These are phyloP conservation scores for Ichneumoninae sp. DNA, from an alignment of 2,888 invertebrate genomes.

Conservation along the genomic window DNA sequence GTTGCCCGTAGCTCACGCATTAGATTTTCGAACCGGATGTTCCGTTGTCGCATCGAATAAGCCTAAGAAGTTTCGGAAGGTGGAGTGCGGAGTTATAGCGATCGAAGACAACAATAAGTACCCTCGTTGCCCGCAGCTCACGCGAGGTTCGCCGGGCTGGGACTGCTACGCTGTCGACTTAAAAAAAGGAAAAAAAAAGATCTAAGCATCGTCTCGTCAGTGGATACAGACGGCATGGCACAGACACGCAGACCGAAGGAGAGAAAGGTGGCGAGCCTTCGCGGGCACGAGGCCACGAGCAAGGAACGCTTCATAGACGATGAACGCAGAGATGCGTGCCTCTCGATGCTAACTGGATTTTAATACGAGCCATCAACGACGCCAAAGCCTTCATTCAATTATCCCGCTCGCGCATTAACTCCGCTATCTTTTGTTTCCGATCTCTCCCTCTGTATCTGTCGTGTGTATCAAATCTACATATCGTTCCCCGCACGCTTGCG, in stretches of 20 bases:
- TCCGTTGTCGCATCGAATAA: not conserved
- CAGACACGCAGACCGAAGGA: constrained; percentile 4
- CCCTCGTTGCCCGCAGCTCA: not conserved
- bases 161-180: not conserved
- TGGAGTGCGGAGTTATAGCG: not conserved
- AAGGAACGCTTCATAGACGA: constrained; percentile 12
- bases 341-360: constrained; percentile 61
- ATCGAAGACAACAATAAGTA: constrained; percentile 6
- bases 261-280: not conserved
- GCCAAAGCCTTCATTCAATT: constrained; percentile 63
- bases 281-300: constrained; percentile 6
- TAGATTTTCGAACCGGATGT: not conserved
- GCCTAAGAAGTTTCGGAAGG: not conserved
- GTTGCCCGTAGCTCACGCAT: not conserved
- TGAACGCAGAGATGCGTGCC: constrained; percentile 25
- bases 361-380: constrained; percentile 62
- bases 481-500: constrained; percentile 5
- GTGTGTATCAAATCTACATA: constrained; percentile 11
- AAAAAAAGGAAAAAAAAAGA: not conserved
- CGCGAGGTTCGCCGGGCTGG: not conserved
- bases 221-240: not conserved
- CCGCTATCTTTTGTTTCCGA: constrained; percentile 61
- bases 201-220: constrained; percentile 2
- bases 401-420: constrained; percentile 60
- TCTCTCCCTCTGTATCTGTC: constrained; percentile 32